phyloP scores from a whole-genome alignment of 2,113 vertebrate species.

The Otocyon megalotis region DNA sequence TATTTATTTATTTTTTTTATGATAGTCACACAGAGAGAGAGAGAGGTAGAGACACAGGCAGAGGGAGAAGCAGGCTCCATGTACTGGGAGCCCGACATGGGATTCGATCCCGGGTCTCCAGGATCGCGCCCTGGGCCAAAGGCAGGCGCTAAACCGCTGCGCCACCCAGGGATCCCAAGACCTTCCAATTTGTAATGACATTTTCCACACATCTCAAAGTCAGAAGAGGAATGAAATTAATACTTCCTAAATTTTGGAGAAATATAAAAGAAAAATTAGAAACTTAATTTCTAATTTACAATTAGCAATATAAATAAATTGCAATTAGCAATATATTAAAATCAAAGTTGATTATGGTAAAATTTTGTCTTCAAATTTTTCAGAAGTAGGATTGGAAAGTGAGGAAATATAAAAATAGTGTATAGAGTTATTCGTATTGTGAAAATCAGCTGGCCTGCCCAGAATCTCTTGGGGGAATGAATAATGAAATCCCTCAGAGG shows the following conservation, averaged over 20 bases:
- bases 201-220: background rate
- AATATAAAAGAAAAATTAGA: background rate
- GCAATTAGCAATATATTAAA: background rate
- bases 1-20: no score
- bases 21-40: no score
- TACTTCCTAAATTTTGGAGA: background rate
- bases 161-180: no score
- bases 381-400: background rate
- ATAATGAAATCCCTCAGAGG: background rate
- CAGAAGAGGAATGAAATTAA: background rate
- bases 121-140: no score
- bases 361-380: background rate
- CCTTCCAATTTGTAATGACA: background rate
- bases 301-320: background rate
- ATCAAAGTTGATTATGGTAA: slow-evolving; percentile 2
- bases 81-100: no score
- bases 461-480: background rate
- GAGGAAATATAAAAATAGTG: background rate
- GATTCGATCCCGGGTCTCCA: no score
- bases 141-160: no score
- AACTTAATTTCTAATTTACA: background rate
- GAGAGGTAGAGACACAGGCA: no score
- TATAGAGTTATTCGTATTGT: background rate
- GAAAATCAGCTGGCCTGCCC: background rate
- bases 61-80: no score